Evolutionary conservation across 2,797 vertebrate genomes (phyloP).

Genomic region (Falco rusticolus): DNA sequence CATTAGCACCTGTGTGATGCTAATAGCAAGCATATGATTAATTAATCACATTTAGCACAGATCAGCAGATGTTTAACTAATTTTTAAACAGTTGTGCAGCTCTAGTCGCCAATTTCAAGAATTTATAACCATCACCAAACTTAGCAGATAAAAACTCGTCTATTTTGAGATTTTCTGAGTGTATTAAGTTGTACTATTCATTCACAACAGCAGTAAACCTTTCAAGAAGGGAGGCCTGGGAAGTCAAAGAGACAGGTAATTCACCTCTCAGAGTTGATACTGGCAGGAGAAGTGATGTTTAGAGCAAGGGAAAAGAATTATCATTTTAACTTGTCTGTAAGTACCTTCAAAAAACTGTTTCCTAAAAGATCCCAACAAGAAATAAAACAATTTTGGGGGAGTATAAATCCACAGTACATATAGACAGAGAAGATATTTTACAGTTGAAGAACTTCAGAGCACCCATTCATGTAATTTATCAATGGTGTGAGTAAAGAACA

Average conservation of each 20-base stretch:
- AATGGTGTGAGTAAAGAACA: not conserved
- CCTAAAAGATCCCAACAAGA: not conserved
- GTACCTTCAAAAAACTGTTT: not conserved
- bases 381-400: rapidly evolving
- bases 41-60: not conserved
- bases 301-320: not conserved
- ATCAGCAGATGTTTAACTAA: not conserved
- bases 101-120: not conserved
- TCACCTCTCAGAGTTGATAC: not conserved
- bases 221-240: not conserved
- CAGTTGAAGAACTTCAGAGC: not conserved
- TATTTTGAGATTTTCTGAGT: not conserved
- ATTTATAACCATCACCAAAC: not conserved
- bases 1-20: not conserved
- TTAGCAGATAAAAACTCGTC: not conserved
- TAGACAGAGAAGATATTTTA: not conserved
- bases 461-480: not conserved
- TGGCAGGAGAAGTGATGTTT: not conserved
- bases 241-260: not conserved
- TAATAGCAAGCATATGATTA: not conserved
- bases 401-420: not conserved
- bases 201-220: not conserved
- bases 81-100: not conserved
- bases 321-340: not conserved
- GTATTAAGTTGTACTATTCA: not conserved